phyloP scores from a whole-genome alignment of 2,797 vertebrate genomes.

The Oryzias sinensis region DNA sequence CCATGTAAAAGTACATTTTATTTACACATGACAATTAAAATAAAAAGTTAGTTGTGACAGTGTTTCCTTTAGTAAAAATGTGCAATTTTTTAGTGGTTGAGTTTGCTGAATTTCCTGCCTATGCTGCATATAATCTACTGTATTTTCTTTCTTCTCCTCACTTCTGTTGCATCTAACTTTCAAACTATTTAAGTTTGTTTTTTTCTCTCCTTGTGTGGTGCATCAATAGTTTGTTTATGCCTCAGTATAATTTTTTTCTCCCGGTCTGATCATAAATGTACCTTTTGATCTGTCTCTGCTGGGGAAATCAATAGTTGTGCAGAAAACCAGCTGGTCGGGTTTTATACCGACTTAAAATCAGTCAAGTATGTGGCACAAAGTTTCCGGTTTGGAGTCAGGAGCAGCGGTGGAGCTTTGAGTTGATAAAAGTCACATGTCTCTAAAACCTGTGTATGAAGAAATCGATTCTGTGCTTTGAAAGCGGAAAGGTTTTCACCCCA shows the following conservation, averaged over 20 bases:
- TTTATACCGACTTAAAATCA: constrained; percentile 75
- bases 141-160: background rate
- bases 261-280: constrained; percentile 69
- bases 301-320: constrained; percentile 65
- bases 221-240: constrained; percentile 62
- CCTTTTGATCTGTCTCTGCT: constrained; percentile 65
- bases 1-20: no score
- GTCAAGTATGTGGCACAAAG: constrained; percentile 51
- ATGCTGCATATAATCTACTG: no score
- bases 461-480: constrained; percentile 57
- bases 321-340: constrained; percentile 64
- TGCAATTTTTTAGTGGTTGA: no score
- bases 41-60: no score
- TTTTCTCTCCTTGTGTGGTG: constrained; percentile 46
- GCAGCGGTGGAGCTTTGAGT: constrained; percentile 63
- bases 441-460: constrained; percentile 60
- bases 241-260: constrained; percentile 63
- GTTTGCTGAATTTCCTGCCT: no score
- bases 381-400: constrained; percentile 40
- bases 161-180: constrained; percentile 2
- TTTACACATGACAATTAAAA: no score
- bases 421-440: constrained; percentile 64
- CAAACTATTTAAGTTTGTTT: constrained; percentile 30
- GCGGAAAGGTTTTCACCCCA: constrained; percentile 45
- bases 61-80: no score